Percentiles rank a stretch among this genome's conserved stretches.
Conservation (phyloP, 1,140 invertebrate genomes). For the Calephelis nemesis region DNA sequence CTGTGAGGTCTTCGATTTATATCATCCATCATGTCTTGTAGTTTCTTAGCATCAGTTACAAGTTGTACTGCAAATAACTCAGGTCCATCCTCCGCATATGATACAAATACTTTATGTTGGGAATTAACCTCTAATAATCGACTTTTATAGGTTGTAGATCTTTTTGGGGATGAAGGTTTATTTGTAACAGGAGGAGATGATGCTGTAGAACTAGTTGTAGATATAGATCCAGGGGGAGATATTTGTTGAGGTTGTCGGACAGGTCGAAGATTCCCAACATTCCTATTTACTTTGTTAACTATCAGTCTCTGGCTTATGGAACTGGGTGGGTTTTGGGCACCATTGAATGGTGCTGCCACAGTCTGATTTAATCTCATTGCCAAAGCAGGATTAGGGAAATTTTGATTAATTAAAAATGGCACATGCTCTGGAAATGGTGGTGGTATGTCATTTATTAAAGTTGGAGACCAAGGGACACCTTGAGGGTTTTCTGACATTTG, state of each 20-base stretch:
- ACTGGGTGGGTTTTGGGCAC: conserved; percentile 38
- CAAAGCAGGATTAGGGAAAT: conserved; percentile 68
- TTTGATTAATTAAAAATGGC: conserved; percentile 67
- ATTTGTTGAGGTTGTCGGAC: conserved; percentile 58
- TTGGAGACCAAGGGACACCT: conserved; percentile 49
- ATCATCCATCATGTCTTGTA: conserved; percentile 84
- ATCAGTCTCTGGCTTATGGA: conserved; percentile 52
- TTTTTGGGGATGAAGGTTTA: conserved; percentile 61
- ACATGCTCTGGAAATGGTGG: conserved; percentile 60
- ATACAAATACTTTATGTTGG: conserved; percentile 84
- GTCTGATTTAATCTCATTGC: conserved; percentile 66
- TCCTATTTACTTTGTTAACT: conserved; percentile 57
- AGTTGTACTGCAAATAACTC: conserved; percentile 86
- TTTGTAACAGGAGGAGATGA: conserved; percentile 32
- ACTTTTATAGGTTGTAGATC: conserved; percentile 80
- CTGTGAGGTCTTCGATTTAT: conserved; percentile 82
- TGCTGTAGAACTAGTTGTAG: conserved; percentile 32
- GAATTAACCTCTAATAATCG: conserved; percentile 80
- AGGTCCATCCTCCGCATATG: conserved; percentile 88
- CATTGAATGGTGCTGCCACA: conserved; percentile 56
- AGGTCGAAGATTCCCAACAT: conserved; percentile 55
- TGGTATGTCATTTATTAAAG: conserved; percentile 42
- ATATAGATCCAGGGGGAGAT: conserved; percentile 24
- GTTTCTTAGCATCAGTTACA: conserved; percentile 76
- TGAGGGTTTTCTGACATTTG: conserved; percentile 52